Percentiles rank a stretch among this genome's conserved stretches.
These are phyloP conservation scores for Morelia viridis DNA, from an alignment of 2,797 vertebrate species.

Conservation along the genomic window DNA sequence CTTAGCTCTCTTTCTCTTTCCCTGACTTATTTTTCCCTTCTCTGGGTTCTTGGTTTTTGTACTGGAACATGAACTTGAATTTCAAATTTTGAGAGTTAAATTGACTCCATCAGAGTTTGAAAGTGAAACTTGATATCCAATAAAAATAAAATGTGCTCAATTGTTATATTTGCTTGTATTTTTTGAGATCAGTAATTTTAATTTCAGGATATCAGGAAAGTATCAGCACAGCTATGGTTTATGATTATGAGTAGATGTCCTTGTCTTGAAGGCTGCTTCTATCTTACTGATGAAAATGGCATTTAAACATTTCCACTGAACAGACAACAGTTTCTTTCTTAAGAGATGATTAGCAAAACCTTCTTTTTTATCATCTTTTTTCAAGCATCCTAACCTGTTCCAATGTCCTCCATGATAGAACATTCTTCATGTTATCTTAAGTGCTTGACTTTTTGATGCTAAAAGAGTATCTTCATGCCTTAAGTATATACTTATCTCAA, in stretches of 20 bases:
- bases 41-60: not conserved
- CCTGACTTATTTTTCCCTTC: not conserved
- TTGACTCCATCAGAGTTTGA: not conserved
- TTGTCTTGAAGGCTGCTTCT: not conserved
- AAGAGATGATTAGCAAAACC: not conserved
- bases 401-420: conserved; percentile 16
- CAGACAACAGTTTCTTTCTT: not conserved
- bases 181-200: not conserved
- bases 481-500: conserved; percentile 10
- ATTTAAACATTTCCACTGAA: not conserved
- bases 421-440: conserved; percentile 47
- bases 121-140: not conserved
- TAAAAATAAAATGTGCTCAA: not conserved
- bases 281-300: not conserved
- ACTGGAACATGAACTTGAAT: not conserved
- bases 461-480: not conserved
- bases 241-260: not conserved
- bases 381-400: not conserved
- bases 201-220: not conserved
- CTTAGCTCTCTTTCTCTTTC: not conserved
- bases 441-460: conserved; percentile 26
- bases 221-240: not conserved
- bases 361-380: not conserved
- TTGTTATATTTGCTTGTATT: not conserved
- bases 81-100: not conserved